These are phyloP conservation scores for Caenorhabditis sinica DNA, from an alignment of 2,888 invertebrate species.

Conservation along the genomic window DNA sequence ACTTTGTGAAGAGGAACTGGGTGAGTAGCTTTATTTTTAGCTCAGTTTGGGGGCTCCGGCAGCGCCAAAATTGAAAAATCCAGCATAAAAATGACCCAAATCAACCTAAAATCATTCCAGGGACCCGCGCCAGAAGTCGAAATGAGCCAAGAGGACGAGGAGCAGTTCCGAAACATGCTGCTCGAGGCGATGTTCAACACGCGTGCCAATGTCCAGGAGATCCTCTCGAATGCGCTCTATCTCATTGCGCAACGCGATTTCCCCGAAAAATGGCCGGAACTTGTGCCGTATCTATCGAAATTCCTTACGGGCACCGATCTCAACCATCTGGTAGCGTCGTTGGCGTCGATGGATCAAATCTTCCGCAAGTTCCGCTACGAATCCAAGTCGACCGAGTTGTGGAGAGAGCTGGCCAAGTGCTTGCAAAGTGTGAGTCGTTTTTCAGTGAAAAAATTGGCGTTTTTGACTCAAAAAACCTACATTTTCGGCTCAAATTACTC, in stretches of 20 bases:
- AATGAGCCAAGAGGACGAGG: slow-evolving; percentile 72
- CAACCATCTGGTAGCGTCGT: slow-evolving; percentile 94
- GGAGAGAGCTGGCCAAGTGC: slow-evolving; percentile 92
- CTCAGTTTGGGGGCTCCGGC: too few relatives aligned
- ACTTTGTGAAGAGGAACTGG: slow-evolving; percentile 97
- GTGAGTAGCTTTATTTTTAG: slow-evolving; percentile 66
- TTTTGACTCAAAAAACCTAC: not conserved
- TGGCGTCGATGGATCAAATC: slow-evolving; percentile 96
- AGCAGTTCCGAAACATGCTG: slow-evolving; percentile 87
- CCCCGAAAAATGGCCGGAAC: slow-evolving; percentile 95
- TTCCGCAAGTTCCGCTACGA: slow-evolving; percentile 94
- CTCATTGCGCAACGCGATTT: slow-evolving; percentile 90
- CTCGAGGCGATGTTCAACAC: slow-evolving; percentile 92
- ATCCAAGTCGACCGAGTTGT: slow-evolving; percentile 94
- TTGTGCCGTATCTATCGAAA: slow-evolving; percentile 94
- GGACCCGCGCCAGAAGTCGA: slow-evolving; percentile 73
- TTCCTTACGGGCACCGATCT: slow-evolving; percentile 89
- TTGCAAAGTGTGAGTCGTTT: slow-evolving; percentile 62
- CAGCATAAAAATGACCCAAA: not conserved
- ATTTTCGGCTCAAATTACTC: not conserved
- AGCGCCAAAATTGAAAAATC: too few relatives aligned
- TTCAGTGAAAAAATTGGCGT: not conserved
- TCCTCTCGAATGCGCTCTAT: slow-evolving; percentile 86
- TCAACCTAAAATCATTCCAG: slow-evolving; percentile 37
- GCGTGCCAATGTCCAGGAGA: slow-evolving; percentile 93